Evolutionary conservation across 2,113 vertebrate genomes (phyloP).

Genomic region (Xiphophorus maculatus): DNA sequence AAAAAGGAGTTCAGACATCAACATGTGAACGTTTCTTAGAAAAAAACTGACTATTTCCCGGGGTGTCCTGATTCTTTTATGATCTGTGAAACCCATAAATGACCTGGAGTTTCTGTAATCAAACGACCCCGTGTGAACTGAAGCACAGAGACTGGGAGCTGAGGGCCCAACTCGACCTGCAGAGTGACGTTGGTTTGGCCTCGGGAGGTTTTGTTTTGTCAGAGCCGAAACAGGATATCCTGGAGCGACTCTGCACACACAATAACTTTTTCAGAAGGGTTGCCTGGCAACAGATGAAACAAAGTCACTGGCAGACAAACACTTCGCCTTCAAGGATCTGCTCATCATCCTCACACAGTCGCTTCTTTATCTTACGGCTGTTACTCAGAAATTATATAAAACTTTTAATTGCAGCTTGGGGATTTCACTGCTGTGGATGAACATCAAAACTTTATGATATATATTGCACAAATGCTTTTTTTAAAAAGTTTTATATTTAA

Average conservation of each 20-base stretch:
- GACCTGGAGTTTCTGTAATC: background rate
- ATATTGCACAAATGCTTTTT: background rate
- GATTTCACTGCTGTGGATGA: background rate
- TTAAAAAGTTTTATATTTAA: background rate
- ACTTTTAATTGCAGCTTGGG: background rate
- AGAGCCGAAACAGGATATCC: conserved; percentile 82
- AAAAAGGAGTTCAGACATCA: too few relatives aligned
- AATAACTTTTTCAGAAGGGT: conserved; percentile 65
- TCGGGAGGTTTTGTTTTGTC: conserved; percentile 54
- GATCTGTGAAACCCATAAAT: background rate
- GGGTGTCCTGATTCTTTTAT: background rate
- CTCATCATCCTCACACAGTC: conserved; percentile 22
- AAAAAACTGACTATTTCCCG: background rate
- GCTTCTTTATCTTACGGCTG: conserved; percentile 2
- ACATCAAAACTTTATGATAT: background rate
- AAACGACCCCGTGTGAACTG: background rate
- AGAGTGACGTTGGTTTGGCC: conserved; percentile 7
- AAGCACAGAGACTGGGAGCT: conserved; percentile 1
- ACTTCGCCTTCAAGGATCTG: background rate
- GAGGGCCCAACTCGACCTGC: conserved; percentile 17
- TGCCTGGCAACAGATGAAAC: conserved; percentile 74
- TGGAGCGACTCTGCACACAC: conserved; percentile 73
- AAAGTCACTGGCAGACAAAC: conserved; percentile 24
- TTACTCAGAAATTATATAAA: background rate
- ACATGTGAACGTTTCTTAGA: too few relatives aligned